Evolutionary conservation across 2,113 vertebrate genomes (phyloP).

Genomic region (Acrocephalus arundinaceus): DNA sequence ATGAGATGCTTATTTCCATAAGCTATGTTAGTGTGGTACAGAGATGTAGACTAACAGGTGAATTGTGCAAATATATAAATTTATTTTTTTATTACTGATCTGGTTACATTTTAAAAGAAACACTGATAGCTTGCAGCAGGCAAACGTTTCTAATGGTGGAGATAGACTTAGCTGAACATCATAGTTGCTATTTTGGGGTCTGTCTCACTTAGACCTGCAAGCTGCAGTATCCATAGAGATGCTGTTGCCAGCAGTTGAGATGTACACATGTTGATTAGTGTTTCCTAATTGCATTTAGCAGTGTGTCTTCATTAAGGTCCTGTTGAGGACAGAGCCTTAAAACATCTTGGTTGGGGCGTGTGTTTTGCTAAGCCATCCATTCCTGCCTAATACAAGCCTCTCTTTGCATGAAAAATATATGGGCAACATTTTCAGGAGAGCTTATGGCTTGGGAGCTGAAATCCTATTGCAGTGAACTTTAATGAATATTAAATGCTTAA

Average conservation of each 20-base stretch:
- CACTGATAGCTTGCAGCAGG: neutral
- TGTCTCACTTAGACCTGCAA: neutral
- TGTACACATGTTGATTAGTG: slow-evolving; percentile 45
- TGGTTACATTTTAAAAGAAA: neutral
- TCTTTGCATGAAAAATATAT: neutral
- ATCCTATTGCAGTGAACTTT: neutral
- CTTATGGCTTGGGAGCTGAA: neutral
- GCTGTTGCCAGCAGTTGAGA: neutral
- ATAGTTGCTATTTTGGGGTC: slow-evolving; percentile 3
- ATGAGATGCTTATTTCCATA: neutral
- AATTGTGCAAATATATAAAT: neutral
- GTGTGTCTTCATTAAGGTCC: slow-evolving; percentile 15
- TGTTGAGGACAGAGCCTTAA: slow-evolving; percentile 19
- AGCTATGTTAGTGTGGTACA: neutral
- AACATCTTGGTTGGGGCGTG: neutral
- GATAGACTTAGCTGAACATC: neutral
- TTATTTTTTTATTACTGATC: neutral
- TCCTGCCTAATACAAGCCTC: neutral
- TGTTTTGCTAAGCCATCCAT: neutral
- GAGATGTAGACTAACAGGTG: neutral
- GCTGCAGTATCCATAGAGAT: slow-evolving; percentile 44
- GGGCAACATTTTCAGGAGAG: neutral
- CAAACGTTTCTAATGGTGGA: neutral
- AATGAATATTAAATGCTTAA: neutral
- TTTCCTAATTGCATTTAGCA: slow-evolving; percentile 29